Percentiles rank a stretch among this genome's conserved stretches.
Conservation (phyloP, 30 jellyfish, hydroid and myxozoan species). For the Aurelia aurita region DNA sequence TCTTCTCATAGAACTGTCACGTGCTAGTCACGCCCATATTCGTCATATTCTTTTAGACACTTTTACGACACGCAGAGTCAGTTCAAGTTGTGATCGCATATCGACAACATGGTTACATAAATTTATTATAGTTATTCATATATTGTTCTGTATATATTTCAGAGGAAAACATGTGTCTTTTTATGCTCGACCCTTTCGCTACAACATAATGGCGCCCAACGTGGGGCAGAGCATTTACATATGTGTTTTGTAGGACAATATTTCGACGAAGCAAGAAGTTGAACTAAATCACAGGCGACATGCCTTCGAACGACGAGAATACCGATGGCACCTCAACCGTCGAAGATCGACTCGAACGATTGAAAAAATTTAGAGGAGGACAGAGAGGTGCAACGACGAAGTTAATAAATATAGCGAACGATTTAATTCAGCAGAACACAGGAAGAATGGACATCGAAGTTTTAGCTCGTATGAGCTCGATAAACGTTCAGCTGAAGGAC, state of each 20-base stretch:
- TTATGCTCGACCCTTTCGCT: neutral
- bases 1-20: too few relatives aligned
- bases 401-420: neutral
- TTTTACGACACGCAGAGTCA: too few relatives aligned
- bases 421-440: neutral
- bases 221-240: neutral
- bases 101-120: too few relatives aligned
- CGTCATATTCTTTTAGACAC: too few relatives aligned
- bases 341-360: neutral
- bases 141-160: too few relatives aligned
- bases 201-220: slow-evolving; percentile 14
- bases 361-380: neutral
- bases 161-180: too few relatives aligned
- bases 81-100: too few relatives aligned
- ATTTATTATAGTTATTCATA: too few relatives aligned
- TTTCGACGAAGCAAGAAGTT: neutral
- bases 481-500: neutral
- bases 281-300: neutral
- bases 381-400: neutral
- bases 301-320: neutral
- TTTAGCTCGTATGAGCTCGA: neutral
- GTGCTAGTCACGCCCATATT: too few relatives aligned
- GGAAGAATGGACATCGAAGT: neutral
- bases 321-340: neutral
- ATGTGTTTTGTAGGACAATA: too few relatives aligned